Conservation (phyloP, 2,797 vertebrate genomes). For the Sternotherus odoratus region DNA sequence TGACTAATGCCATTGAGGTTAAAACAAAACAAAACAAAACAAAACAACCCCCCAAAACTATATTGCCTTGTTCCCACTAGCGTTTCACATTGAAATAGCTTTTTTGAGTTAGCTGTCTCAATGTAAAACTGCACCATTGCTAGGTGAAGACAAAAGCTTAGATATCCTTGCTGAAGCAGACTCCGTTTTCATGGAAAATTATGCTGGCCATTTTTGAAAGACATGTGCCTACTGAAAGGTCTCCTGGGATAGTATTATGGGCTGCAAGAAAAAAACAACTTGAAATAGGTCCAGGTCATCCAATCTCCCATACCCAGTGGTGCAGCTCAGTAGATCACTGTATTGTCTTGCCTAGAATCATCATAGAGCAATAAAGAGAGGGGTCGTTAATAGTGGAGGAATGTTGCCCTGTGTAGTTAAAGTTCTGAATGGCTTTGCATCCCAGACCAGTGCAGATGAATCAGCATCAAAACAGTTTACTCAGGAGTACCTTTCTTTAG, state of each 20-base stretch:
- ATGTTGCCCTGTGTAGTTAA: neutral
- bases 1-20: neutral
- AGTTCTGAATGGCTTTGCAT: neutral
- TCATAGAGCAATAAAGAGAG: conserved; percentile 39
- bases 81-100: conserved; percentile 56
- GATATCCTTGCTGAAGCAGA: neutral
- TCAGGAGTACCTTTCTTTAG: neutral
- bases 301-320: neutral
- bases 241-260: conserved; percentile 47
- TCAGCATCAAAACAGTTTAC: neutral
- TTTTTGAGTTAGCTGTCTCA: neutral
- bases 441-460: neutral
- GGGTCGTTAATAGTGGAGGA: neutral
- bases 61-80: conserved; percentile 45
- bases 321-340: fast-evolving
- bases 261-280: conserved; percentile 15
- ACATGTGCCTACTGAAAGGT: conserved; percentile 47
- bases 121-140: conserved; percentile 34
- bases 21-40: neutral
- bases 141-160: conserved; percentile 12
- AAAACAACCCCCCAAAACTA: neutral
- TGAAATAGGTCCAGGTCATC: neutral
- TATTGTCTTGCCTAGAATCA: neutral
- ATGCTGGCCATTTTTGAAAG: conserved; percentile 29
- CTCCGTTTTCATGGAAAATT: neutral